Percentiles rank a stretch among this genome's conserved stretches.
Conservation (phyloP, 2,797 vertebrate species). For the Peromyscus melanophrys region DNA sequence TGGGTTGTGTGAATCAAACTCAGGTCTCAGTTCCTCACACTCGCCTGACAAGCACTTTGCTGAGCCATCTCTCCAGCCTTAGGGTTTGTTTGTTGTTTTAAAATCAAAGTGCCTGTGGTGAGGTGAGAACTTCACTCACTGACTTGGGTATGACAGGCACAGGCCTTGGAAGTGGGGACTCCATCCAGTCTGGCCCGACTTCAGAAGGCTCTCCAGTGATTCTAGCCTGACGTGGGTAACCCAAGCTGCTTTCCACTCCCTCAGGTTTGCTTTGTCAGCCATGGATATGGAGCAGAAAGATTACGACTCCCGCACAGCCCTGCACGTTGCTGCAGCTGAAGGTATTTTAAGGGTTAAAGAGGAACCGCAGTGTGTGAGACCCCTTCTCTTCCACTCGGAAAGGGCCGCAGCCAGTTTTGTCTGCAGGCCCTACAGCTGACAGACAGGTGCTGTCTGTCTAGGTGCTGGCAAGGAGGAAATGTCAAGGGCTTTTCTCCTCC, state of each 20-base stretch:
- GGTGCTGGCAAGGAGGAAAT: constrained; percentile 8
- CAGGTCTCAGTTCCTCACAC: not conserved
- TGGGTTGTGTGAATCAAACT: not conserved
- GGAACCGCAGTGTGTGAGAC: not conserved
- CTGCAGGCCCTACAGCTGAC: not conserved
- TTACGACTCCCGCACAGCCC: constrained; percentile 93
- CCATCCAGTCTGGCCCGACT: not conserved
- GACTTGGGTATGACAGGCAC: not conserved
- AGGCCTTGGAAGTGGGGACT: not conserved
- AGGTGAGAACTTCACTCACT: constrained; percentile 15
- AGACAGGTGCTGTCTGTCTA: constrained; percentile 25
- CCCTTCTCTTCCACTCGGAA: not conserved
- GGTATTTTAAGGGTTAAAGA: constrained; percentile 86
- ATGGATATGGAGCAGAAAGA: constrained; percentile 95
- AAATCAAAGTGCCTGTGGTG: not conserved
- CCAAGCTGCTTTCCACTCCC: constrained; percentile 28
- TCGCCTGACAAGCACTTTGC: not conserved
- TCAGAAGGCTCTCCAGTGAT: constrained; percentile 31
- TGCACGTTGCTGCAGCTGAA: constrained; percentile 94
- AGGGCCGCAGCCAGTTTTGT: constrained; percentile 12
- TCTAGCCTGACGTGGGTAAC: not conserved
- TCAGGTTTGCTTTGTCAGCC: constrained; percentile 94
- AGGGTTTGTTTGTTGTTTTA: not conserved
- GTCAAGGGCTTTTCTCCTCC: not conserved
- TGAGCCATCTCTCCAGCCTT: not conserved